Evolutionary conservation across 2,888 invertebrate species (phyloP).

Genomic region (Cylloceria caligata): DNA sequence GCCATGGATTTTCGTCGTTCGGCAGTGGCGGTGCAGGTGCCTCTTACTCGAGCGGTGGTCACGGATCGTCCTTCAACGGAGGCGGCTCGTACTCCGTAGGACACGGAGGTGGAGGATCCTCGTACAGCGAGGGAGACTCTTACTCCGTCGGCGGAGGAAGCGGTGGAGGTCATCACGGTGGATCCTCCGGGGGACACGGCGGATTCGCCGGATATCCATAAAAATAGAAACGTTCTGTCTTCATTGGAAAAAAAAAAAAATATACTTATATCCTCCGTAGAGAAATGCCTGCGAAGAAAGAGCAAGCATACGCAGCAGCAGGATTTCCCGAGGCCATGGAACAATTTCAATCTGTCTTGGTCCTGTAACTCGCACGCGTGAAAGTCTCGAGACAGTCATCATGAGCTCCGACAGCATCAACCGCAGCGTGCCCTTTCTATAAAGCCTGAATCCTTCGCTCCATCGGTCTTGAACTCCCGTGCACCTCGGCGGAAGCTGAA

Average conservation of each 20-base stretch:
- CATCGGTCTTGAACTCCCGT: not conserved
- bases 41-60: slow-evolving; percentile 48
- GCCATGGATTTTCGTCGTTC: slow-evolving; percentile 43
- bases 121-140: slow-evolving; percentile 52
- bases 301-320: not conserved
- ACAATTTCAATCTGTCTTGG: slow-evolving; percentile 1
- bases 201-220: slow-evolving; percentile 78
- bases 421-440: not conserved
- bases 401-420: not conserved
- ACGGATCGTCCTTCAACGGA: slow-evolving; percentile 50
- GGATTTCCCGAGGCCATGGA: not conserved
- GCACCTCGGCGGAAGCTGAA: slow-evolving; percentile 13
- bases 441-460: not conserved
- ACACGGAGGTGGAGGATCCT: slow-evolving; percentile 28
- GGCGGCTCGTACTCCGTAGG: slow-evolving; percentile 38
- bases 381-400: slow-evolving; percentile 49
- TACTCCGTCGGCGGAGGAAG: slow-evolving; percentile 48
- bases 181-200: slow-evolving; percentile 61
- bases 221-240: slow-evolving; percentile 58
- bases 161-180: slow-evolving; percentile 51
- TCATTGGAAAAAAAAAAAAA: not conserved
- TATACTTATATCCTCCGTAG: slow-evolving; percentile 10
- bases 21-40: slow-evolving; percentile 57
- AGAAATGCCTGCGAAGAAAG: slow-evolving; percentile 1
- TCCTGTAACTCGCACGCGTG: slow-evolving; percentile 36